These are phyloP conservation scores for Echiichthys vipera DNA, from an alignment of 2,797 vertebrate genomes.

Conservation along the genomic window DNA sequence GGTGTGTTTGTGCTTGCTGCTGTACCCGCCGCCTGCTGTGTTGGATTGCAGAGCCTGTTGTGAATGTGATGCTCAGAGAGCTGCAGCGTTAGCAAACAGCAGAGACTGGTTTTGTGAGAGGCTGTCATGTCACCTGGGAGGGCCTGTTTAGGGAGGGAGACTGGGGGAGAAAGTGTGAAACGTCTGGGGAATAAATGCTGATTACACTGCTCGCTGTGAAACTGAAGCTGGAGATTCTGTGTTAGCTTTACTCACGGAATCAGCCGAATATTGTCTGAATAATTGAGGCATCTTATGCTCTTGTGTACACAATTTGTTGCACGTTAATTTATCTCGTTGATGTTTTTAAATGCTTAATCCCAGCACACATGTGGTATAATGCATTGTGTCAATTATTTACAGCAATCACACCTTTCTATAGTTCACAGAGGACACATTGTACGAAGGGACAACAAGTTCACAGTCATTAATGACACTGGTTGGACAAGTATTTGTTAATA, in stretches of 20 bases:
- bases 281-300: neutral
- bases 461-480: constrained; percentile 23
- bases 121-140: constrained; percentile 67
- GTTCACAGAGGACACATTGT: constrained; percentile 18
- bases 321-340: neutral
- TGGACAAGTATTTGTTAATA: constrained; percentile 44
- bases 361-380: neutral
- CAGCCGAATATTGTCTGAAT: constrained; percentile 8
- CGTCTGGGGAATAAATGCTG: constrained; percentile 44
- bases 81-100: constrained; percentile 72
- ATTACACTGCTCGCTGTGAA: constrained; percentile 50
- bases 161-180: constrained; percentile 32
- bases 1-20: constrained; percentile 72
- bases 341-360: neutral
- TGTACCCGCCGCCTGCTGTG: constrained; percentile 63
- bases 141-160: constrained; percentile 49
- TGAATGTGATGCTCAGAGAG: constrained; percentile 69
- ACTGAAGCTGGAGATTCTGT: constrained; percentile 24
- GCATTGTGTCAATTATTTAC: neutral
- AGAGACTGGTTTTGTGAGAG: constrained; percentile 66
- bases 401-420: constrained; percentile 19
- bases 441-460: constrained; percentile 32
- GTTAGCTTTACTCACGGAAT: constrained; percentile 35
- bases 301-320: neutral
- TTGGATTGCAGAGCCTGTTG: constrained; percentile 70